phyloP scores from a whole-genome alignment of 2,797 vertebrate genomes.

The Lates japonicus region DNA sequence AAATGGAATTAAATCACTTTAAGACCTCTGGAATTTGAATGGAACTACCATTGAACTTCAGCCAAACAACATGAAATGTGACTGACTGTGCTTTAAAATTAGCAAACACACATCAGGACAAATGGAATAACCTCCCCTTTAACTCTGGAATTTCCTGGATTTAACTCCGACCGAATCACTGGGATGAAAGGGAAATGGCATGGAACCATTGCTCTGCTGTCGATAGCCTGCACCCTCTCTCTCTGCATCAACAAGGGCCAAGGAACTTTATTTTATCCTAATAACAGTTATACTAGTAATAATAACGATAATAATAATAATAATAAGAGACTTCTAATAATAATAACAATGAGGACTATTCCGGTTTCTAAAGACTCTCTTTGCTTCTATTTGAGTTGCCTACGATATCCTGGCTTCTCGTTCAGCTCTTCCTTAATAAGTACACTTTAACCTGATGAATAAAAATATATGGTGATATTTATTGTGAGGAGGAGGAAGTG shows the following conservation, averaged over 20 bases:
- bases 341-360: constrained; percentile 66
- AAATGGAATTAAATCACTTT: constrained; percentile 23
- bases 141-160: constrained; percentile 45
- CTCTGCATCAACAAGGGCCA: constrained; percentile 80
- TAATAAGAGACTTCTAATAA: constrained; percentile 74
- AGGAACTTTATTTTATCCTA: constrained; percentile 81
- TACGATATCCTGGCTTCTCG: constrained; percentile 73
- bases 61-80: background rate
- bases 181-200: constrained; percentile 23
- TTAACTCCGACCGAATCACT: constrained; percentile 29
- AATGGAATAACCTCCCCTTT: constrained; percentile 48
- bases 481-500: constrained; percentile 18
- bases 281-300: constrained; percentile 82
- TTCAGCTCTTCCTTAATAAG: constrained; percentile 81
- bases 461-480: constrained; percentile 32
- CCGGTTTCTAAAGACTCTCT: constrained; percentile 77
- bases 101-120: background rate
- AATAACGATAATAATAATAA: constrained; percentile 71
- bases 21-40: constrained; percentile 18
- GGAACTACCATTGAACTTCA: background rate
- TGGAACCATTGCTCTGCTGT: constrained; percentile 52
- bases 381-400: constrained; percentile 82
- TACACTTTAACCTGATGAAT: constrained; percentile 72
- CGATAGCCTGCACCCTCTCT: constrained; percentile 57
- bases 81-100: background rate